Conservation (phyloP, 2,888 invertebrate genomes). For the Spodoptera picta region DNA sequence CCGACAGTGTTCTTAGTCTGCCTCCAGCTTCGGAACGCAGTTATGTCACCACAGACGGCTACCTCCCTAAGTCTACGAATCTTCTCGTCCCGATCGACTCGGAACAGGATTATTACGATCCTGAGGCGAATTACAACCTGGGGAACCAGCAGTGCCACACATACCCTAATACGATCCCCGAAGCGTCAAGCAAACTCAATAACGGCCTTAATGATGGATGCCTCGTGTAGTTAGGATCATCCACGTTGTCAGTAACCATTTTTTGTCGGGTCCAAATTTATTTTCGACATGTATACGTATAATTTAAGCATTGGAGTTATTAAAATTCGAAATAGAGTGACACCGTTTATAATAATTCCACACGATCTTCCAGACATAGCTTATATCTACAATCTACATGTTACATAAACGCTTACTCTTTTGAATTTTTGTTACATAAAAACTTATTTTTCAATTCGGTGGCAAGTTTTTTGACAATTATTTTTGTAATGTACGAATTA, state of each 20-base stretch:
- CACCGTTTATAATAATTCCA: slow-evolving; percentile 69
- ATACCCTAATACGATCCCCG: slow-evolving; percentile 81
- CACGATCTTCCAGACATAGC: slow-evolving; percentile 55
- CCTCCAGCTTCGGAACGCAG: slow-evolving; percentile 73
- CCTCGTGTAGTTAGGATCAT: slow-evolving; percentile 84
- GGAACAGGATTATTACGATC: slow-evolving; percentile 86
- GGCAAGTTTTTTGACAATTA: slow-evolving; percentile 48
- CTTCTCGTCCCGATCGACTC: slow-evolving; percentile 87
- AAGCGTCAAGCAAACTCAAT: slow-evolving; percentile 84
- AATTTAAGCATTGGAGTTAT: slow-evolving; percentile 75
- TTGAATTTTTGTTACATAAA: slow-evolving; percentile 42
- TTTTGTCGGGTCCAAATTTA: slow-evolving; percentile 82
- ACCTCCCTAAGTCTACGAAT: slow-evolving; percentile 81
- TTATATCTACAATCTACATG: slow-evolving; percentile 11
- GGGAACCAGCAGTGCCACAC: slow-evolving; percentile 87
- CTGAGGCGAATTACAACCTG: slow-evolving; percentile 86
- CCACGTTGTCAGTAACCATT: slow-evolving; percentile 55
- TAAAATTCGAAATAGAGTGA: slow-evolving; percentile 83
- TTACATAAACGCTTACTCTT: slow-evolving; percentile 42
- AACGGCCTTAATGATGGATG: slow-evolving; percentile 90
- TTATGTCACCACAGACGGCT: slow-evolving; percentile 81
- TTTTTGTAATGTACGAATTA: slow-evolving; percentile 45
- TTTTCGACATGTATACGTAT: slow-evolving; percentile 84
- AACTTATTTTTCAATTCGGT: slow-evolving; percentile 52
- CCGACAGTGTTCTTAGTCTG: slow-evolving; percentile 83